Conservation (phyloP, 2,797 vertebrate species). For the Adrianichthys oophorus region DNA sequence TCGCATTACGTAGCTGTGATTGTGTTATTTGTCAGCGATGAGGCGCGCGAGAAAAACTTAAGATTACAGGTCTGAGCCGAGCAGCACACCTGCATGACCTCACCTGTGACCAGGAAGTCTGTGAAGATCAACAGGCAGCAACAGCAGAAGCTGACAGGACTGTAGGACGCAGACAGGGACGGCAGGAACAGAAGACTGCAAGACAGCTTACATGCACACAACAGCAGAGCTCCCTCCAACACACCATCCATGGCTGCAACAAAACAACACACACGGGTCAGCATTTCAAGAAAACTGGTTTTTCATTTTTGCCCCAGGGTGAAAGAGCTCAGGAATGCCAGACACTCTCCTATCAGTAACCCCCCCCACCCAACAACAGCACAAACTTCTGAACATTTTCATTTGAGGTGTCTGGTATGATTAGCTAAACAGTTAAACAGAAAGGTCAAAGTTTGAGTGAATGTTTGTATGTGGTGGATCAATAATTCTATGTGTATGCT, state of each 20-base stretch:
- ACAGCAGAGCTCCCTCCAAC: constrained; percentile 57
- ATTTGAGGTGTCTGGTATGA: no score
- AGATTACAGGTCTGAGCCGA: neutral
- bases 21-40: no score
- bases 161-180: constrained; percentile 41
- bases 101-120: constrained; percentile 78
- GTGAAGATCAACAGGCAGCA: constrained; percentile 80
- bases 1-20: no score
- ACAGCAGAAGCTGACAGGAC: constrained; percentile 72
- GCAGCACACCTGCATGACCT: constrained; percentile 5
- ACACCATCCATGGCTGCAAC: constrained; percentile 72
- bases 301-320: constrained; percentile 20
- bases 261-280: constrained; percentile 16
- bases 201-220: constrained; percentile 71
- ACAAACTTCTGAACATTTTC: neutral
- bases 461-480: constrained; percentile 25
- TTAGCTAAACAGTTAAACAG: no score
- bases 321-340: constrained; percentile 38
- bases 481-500: constrained; percentile 50
- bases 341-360: constrained; percentile 12
- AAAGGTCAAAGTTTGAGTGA: neutral
- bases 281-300: constrained; percentile 19
- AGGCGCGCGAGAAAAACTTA: neutral
- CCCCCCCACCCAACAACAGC: no score
- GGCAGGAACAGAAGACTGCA: constrained; percentile 69